These are phyloP conservation scores for Vanessa tameamea DNA, from an alignment of 1,140 invertebrate species.

Conservation along the genomic window DNA sequence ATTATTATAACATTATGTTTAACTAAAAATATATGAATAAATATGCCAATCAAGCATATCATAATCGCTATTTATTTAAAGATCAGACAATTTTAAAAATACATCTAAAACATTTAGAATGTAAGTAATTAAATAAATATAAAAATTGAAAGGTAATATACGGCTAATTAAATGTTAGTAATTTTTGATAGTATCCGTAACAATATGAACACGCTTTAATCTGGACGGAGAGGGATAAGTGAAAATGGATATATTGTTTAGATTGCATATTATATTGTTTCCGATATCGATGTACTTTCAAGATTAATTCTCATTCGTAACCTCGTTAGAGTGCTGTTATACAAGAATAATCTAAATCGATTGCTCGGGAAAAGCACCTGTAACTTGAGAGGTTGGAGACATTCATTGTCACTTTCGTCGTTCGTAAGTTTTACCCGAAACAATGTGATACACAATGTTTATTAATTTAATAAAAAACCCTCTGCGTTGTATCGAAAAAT, in stretches of 20 bases:
- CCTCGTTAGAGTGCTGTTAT: slow-evolving; percentile 5
- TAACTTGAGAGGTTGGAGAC: not conserved
- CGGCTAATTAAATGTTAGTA: slow-evolving; percentile 30
- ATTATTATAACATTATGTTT: not conserved
- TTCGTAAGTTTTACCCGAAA: not conserved
- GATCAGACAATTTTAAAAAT: slow-evolving; percentile 1
- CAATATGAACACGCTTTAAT: slow-evolving; percentile 72
- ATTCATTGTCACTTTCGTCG: not conserved
- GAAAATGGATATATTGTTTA: slow-evolving; percentile 48
- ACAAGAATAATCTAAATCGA: not conserved
- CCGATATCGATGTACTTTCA: not conserved
- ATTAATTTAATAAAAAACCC: slow-evolving; percentile 27
- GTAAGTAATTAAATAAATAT: slow-evolving; percentile 10
- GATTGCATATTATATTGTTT: slow-evolving; percentile 15
- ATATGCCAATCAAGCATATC: not conserved
- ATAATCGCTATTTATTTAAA: no score
- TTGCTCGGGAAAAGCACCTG: not conserved
- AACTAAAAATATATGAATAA: not conserved
- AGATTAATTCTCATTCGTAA: not conserved
- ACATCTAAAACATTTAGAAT: slow-evolving; percentile 10
- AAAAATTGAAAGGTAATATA: slow-evolving; percentile 20
- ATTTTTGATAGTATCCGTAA: slow-evolving; percentile 37
- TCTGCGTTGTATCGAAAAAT: slow-evolving; percentile 34
- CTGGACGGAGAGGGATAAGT: slow-evolving; percentile 75
- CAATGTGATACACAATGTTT: slow-evolving; percentile 21